phyloP scores from a whole-genome alignment of 1,140 invertebrate species.

The Cotesia chilonis region DNA sequence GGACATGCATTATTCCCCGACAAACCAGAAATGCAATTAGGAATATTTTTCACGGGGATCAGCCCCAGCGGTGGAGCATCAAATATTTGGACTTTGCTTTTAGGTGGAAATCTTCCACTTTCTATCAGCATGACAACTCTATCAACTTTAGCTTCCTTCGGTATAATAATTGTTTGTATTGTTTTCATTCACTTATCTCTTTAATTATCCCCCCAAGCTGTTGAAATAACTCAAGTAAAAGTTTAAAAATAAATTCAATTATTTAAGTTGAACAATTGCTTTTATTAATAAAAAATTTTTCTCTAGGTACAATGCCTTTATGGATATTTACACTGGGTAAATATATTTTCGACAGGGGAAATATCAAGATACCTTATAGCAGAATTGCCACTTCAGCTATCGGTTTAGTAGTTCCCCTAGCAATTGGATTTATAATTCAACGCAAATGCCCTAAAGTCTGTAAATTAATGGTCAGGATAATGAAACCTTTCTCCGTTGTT shows the following conservation, averaged over 20 bases:
- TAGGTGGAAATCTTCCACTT: slow-evolving; percentile 88
- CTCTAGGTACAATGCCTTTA: slow-evolving; percentile 88
- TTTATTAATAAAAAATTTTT: slow-evolving; percentile 40
- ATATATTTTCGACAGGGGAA: slow-evolving; percentile 76
- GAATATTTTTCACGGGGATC: slow-evolving; percentile 91
- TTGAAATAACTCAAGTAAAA: too few relatives aligned
- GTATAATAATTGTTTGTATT: slow-evolving; percentile 62
- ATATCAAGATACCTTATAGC: slow-evolving; percentile 81
- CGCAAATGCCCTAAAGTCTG: slow-evolving; percentile 73
- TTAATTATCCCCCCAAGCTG: slow-evolving; percentile 24
- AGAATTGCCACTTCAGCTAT: slow-evolving; percentile 81
- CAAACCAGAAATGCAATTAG: slow-evolving; percentile 77
- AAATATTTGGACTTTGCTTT: slow-evolving; percentile 92
- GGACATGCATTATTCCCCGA: slow-evolving; percentile 78
- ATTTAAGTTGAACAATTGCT: neutral
- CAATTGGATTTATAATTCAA: slow-evolving; percentile 81
- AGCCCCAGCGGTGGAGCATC: slow-evolving; percentile 92
- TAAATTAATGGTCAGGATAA: slow-evolving; percentile 77
- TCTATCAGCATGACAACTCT: slow-evolving; percentile 94
- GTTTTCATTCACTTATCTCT: slow-evolving; percentile 18
- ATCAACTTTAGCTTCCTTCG: slow-evolving; percentile 84
- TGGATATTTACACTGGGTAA: slow-evolving; percentile 95
- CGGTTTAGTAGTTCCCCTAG: slow-evolving; percentile 83
- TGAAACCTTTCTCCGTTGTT: slow-evolving; percentile 86
- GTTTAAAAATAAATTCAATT: too few relatives aligned